Conservation (phyloP, 2,113 vertebrate genomes). For the Ictidomys tridecemlineatus region DNA sequence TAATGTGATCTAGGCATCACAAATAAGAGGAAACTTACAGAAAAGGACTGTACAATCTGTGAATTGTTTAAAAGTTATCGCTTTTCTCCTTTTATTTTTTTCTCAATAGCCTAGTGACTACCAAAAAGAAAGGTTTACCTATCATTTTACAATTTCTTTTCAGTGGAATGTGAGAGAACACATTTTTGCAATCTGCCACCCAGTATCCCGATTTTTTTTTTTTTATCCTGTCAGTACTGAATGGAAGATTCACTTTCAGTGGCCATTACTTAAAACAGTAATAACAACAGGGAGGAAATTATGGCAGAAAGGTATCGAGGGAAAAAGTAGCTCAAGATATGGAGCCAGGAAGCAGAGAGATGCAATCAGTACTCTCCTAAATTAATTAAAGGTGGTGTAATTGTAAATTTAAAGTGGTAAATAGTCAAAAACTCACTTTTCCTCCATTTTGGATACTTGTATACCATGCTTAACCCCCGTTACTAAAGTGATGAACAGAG, state of each 20-base stretch:
- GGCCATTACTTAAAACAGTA: background rate
- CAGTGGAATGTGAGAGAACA: slow-evolving; percentile 44
- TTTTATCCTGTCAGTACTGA: background rate
- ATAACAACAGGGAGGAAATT: background rate
- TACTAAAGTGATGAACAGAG: background rate
- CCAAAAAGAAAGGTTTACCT: slow-evolving; percentile 28
- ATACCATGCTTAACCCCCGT: background rate
- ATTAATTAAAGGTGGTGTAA: slow-evolving; percentile 31
- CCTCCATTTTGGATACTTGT: slow-evolving; percentile 33
- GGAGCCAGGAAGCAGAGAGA: no score
- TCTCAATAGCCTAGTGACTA: background rate
- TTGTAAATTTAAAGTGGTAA: slow-evolving; percentile 28
- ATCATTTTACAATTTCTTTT: slow-evolving; percentile 50
- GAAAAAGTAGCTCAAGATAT: no score
- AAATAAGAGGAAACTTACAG: slow-evolving; percentile 1
- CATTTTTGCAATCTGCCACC: slow-evolving; percentile 35
- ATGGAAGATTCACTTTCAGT: slow-evolving; percentile 22
- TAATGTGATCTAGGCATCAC: background rate
- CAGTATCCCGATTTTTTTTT: background rate
- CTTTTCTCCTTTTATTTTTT: background rate
- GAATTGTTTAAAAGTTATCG: background rate
- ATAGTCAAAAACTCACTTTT: slow-evolving; percentile 7
- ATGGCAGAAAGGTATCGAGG: no score
- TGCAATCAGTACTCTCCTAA: slow-evolving; percentile 4
- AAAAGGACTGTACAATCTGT: background rate